Conservation (phyloP, 1,140 invertebrate species). For the Patella vulgata region DNA sequence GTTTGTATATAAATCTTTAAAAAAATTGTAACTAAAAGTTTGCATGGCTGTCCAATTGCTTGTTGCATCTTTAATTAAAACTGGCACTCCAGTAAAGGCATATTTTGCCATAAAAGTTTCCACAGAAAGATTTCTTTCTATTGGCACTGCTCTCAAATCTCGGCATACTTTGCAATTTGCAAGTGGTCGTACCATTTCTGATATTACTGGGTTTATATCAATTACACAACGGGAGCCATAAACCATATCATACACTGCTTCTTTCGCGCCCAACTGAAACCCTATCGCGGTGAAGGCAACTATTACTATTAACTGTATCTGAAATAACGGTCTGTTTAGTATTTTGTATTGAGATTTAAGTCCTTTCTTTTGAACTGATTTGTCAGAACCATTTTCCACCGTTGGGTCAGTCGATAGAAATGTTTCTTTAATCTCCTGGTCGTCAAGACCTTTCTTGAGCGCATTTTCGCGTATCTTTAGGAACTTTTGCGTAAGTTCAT, state of each 20-base stretch:
- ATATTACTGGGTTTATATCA: slow-evolving; percentile 84
- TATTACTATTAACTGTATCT: slow-evolving; percentile 4
- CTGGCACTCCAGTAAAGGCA: slow-evolving; percentile 81
- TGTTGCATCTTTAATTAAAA: slow-evolving; percentile 85
- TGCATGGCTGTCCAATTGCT: slow-evolving; percentile 80
- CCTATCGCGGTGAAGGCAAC: not conserved
- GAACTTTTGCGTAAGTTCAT: slow-evolving; percentile 24
- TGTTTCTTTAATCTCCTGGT: slow-evolving; percentile 6
- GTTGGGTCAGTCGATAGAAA: not conserved
- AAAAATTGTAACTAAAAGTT: slow-evolving; percentile 82
- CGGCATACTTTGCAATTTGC: slow-evolving; percentile 82
- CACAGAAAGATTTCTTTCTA: slow-evolving; percentile 71
- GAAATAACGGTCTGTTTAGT: not conserved
- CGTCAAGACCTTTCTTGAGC: slow-evolving; percentile 13
- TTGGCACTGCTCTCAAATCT: slow-evolving; percentile 64
- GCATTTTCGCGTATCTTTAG: slow-evolving; percentile 12
- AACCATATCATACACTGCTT: slow-evolving; percentile 13
- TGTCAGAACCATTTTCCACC: no score
- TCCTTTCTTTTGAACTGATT: not conserved
- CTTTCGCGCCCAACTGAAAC: slow-evolving; percentile 3
- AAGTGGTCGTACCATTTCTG: slow-evolving; percentile 85
- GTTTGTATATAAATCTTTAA: slow-evolving; percentile 79
- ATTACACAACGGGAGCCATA: slow-evolving; percentile 74
- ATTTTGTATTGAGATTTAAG: not conserved
- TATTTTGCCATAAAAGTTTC: slow-evolving; percentile 71